Conservation (phyloP, 2,113 vertebrate genomes). For the Mastomys coucha region DNA sequence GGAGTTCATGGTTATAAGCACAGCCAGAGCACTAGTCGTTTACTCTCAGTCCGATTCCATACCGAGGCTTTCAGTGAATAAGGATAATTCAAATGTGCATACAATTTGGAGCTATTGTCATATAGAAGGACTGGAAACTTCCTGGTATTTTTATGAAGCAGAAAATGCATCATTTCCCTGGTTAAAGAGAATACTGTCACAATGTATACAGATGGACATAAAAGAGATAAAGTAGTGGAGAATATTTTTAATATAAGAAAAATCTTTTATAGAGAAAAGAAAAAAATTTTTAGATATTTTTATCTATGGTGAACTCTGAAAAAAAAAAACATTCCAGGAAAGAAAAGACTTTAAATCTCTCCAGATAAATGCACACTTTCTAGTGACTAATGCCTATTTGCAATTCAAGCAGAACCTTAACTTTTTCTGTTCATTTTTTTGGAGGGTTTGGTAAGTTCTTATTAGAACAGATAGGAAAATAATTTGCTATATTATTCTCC, state of each 20-base stretch:
- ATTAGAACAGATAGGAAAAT: not conserved
- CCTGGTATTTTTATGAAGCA: not conserved
- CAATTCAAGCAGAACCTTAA: not conserved
- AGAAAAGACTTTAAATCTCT: not conserved
- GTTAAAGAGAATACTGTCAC: not conserved
- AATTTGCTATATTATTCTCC: not conserved
- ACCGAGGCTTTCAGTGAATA: not conserved
- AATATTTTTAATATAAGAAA: not conserved
- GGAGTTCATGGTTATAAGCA: not conserved
- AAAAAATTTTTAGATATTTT: not conserved
- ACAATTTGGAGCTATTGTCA: accelerated
- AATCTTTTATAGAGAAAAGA: not conserved
- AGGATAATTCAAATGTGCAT: accelerated
- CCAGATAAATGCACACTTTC: not conserved
- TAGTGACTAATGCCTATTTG: not conserved
- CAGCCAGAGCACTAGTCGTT: not conserved
- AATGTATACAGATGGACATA: accelerated
- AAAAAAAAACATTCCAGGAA: not conserved
- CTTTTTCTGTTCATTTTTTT: not conserved
- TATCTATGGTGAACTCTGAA: not conserved
- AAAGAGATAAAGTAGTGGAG: not conserved
- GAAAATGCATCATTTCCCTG: too few relatives aligned
- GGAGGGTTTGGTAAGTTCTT: not conserved
- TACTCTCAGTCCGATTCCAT: not conserved
- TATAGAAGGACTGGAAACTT: not conserved